Conservation (phyloP, 2,888 invertebrate species). For the Lagria hirta region DNA sequence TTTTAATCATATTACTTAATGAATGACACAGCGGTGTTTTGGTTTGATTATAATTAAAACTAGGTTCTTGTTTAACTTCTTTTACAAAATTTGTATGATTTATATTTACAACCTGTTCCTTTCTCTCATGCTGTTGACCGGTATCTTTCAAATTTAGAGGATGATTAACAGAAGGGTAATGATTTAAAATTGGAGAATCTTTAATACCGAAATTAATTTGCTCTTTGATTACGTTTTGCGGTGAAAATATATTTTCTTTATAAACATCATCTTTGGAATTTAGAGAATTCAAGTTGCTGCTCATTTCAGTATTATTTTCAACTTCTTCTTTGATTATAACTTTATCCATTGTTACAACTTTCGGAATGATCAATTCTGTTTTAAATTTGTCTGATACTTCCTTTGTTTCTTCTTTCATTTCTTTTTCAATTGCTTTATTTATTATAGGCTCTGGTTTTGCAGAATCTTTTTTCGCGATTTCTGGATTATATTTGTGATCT, state of each 20-base stretch:
- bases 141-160: conserved; percentile 43
- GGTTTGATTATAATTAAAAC: conserved; percentile 19
- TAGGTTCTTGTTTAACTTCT: conserved; percentile 40
- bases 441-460: conserved; percentile 42
- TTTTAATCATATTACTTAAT: conserved; percentile 45
- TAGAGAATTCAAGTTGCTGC: no score
- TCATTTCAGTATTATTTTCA: conserved; percentile 45
- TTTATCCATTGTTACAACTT: conserved; percentile 59
- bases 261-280: conserved; percentile 40
- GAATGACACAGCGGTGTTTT: conserved; percentile 30
- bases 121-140: conserved; percentile 34
- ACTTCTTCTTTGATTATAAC: conserved; percentile 52
- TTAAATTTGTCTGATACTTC: conserved; percentile 55
- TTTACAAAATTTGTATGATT: conserved; percentile 43
- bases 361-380: conserved; percentile 65
- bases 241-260: conserved; percentile 44
- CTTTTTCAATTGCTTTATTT: conserved; percentile 38
- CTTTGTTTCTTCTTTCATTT: conserved; percentile 38
- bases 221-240: conserved; percentile 44
- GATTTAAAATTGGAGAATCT: conserved; percentile 36
- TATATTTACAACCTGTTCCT: conserved; percentile 46
- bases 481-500: conserved; percentile 38
- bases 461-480: conserved; percentile 44
- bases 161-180: conserved; percentile 27
- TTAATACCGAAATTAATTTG: conserved; percentile 45